These are phyloP conservation scores for Melikaiella ostensackeni DNA, from an alignment of 2,888 invertebrate species.

Conservation along the genomic window DNA sequence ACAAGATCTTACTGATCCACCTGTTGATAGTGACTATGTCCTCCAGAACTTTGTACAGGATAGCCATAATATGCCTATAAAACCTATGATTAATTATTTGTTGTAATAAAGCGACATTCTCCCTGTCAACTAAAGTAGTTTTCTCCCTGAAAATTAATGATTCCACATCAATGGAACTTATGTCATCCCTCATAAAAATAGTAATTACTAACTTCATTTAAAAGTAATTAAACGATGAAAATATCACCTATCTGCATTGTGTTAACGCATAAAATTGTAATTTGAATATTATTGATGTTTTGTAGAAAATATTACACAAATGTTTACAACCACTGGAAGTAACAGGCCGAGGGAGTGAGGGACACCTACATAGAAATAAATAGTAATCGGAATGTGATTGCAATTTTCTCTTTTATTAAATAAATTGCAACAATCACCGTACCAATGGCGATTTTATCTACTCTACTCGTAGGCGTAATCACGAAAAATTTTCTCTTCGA, in stretches of 20 bases:
- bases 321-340: conserved; percentile 3
- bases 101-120: not conserved
- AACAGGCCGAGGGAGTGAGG: not conserved
- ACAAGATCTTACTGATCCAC: too few relatives aligned
- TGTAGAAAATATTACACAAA: conserved; percentile 7
- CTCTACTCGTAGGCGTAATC: conserved; percentile 1
- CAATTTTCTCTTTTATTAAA: conserved; percentile 1
- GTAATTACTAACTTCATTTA: conserved; percentile 26
- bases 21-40: too few relatives aligned
- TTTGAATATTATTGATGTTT: conserved; percentile 3
- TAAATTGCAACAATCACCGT: conserved; percentile 3
- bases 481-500: not conserved
- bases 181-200: not conserved
- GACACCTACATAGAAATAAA: conserved; percentile 27
- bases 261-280: not conserved
- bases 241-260: not conserved
- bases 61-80: not conserved
- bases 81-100: conserved; percentile 21
- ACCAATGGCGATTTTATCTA: conserved; percentile 1
- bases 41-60: too few relatives aligned
- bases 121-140: not conserved
- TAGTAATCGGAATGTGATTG: conserved; percentile 6
- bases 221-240: not conserved
- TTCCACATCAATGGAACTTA: conserved; percentile 2
- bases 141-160: conserved; percentile 7